Conservation (phyloP, 2,888 invertebrate species). For the Leptinotarsa peninsularis region DNA sequence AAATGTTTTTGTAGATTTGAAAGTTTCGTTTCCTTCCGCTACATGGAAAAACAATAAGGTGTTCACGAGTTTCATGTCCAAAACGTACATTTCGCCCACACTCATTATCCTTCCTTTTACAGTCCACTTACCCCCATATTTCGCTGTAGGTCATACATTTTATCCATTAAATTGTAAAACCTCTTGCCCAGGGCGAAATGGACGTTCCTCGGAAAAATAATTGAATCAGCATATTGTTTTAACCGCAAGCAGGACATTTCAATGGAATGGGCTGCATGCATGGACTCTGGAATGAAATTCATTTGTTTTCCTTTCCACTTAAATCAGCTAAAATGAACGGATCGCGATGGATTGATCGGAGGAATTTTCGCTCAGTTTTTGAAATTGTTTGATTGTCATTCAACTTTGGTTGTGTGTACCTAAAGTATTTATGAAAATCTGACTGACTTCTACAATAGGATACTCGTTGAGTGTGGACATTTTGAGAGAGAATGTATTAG, state of each 20-base stretch:
- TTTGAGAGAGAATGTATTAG: too few relatives aligned
- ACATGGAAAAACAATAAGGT: too few relatives aligned
- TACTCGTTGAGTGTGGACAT: too few relatives aligned
- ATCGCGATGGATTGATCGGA: background rate
- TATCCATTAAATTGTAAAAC: slow-evolving; percentile 15
- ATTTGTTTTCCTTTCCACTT: slow-evolving; percentile 1
- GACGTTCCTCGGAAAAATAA: slow-evolving; percentile 16
- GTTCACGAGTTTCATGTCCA: too few relatives aligned
- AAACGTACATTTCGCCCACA: too few relatives aligned
- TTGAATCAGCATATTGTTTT: slow-evolving; percentile 18
- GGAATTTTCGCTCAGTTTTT: background rate
- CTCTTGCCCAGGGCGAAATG: slow-evolving; percentile 4
- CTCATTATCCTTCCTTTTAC: background rate
- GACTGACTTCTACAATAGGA: too few relatives aligned
- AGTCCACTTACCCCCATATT: background rate
- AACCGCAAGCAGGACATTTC: slow-evolving; percentile 12
- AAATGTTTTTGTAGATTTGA: too few relatives aligned
- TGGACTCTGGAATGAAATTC: slow-evolving; percentile 4
- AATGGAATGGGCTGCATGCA: background rate
- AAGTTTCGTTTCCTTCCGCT: too few relatives aligned
- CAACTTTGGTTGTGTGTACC: background rate
- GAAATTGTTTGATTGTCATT: background rate
- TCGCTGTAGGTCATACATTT: background rate
- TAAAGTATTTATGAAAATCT: too few relatives aligned
- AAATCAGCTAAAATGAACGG: slow-evolving; percentile 6